Base-by-base conservation (phyloP, 1,140 invertebrate genomes). In the Lasioglossum albipes region DNA sequence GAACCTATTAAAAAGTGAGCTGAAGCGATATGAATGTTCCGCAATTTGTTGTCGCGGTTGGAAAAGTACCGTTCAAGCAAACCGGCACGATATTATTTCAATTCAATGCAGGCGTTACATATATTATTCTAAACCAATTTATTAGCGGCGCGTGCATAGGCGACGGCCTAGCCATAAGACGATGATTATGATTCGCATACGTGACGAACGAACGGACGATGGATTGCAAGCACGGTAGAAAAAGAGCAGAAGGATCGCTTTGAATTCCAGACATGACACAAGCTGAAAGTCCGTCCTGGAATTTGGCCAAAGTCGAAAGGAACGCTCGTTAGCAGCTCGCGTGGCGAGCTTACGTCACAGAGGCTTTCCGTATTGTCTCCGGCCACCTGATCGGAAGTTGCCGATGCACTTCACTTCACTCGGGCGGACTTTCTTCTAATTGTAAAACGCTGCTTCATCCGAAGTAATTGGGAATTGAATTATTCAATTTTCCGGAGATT, bases 301-400 rank as follows among this genome's bases (percentile, higher is more conserved):
- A 89, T 89, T 90, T 87, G 84, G 85, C 88, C 89, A 90, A 82
- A 89, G 52, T 84, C 84, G 59, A 86, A 87, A 84, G 75, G 75
- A 87, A 86, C 75, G 64, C n/a, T 36, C 20, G 67, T 84, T 83
- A 79, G 52, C 9, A 12, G 20, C 49, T 36, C n/a, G 42, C 61
- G 77, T 66, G 41, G 41, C 49, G 68, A 71, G 52, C 84, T 82
- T 79, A 73, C 79, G 66, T 81, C 70, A 75, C 12, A n/a, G 13
- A 65, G 16, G n/a, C 36, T 78, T 75, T 59, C 72, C 42, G 62
- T 59, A 13, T 16, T 31, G 5, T 49, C 20, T 31, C 31, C 31
- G 18, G 12, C 27, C 70, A 70, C 42, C 74, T 65, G 57, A 79
- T n/a, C 71, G 84, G 84, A 85, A 82, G 49, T 13, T n/a, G 31